Percentiles rank a stretch among this genome's conserved stretches.
Evolutionary conservation across 53 echinoderm and acorn worm species (phyloP).

Genomic region (Paracentrotus lividus): DNA sequence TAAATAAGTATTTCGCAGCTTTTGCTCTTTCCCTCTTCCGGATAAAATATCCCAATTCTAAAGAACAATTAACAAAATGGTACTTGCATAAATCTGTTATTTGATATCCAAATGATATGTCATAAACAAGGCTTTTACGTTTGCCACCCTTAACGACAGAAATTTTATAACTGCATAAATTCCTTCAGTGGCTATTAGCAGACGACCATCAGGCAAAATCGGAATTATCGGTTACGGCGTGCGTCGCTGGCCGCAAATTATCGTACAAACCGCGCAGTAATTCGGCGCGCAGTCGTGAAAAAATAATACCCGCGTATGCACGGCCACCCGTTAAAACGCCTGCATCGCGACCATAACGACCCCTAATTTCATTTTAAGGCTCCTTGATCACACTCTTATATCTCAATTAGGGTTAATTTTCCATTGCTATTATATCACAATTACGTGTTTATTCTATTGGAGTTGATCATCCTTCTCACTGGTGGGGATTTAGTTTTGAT

Average conservation of each 20-base stretch:
- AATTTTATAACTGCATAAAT: background rate
- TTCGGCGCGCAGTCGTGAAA: conserved; percentile 56
- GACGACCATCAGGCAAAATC: background rate
- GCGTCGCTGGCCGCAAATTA: conserved; percentile 31
- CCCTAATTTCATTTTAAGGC: conserved; percentile 56
- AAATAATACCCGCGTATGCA: background rate
- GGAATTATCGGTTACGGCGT: conserved; percentile 22
- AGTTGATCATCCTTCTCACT: background rate
- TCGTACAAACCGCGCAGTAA: conserved; percentile 48
- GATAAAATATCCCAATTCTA: no score
- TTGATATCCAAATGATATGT: background rate
- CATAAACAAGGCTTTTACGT: background rate
- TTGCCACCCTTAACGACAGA: background rate
- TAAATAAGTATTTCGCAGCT: background rate
- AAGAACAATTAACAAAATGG: no score
- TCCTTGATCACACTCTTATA: conserved; percentile 42
- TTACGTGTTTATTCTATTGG: conserved; percentile 44
- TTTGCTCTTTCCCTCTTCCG: no score
- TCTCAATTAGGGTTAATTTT: conserved; percentile 54
- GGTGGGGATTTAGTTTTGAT: background rate
- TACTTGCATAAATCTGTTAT: background rate
- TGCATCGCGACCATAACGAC: background rate
- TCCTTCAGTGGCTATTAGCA: background rate
- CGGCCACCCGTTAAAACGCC: conserved; percentile 26
- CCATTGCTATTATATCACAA: conserved; percentile 45